These are phyloP conservation scores for Acrocephalus kingi DNA, from an alignment of 2,113 vertebrate genomes.

Conservation along the genomic window DNA sequence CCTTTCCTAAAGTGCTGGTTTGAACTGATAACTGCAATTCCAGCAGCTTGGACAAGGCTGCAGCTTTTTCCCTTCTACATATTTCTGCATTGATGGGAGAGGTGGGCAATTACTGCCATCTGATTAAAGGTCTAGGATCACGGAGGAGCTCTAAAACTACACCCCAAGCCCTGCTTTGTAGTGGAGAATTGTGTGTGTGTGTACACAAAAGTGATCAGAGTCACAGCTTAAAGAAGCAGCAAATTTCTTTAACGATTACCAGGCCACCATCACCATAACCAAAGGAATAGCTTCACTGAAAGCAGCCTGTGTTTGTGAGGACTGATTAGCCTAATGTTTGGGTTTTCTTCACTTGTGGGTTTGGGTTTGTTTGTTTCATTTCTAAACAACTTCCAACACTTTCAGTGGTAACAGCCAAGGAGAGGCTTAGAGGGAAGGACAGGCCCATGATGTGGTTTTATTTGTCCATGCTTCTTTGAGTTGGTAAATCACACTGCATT, in stretches of 20 bases:
- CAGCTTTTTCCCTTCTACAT: background rate
- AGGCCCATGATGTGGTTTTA: constrained; percentile 4
- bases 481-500: constrained; percentile 58
- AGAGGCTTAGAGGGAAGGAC: background rate
- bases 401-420: background rate
- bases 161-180: background rate
- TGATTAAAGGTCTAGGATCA: background rate
- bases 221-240: background rate
- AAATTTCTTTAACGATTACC: background rate
- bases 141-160: background rate
- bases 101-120: background rate
- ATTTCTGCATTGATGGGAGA: background rate
- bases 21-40: background rate
- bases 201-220: background rate
- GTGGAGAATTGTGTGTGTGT: fast-evolving
- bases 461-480: constrained; percentile 45
- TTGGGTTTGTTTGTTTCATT: background rate
- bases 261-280: background rate
- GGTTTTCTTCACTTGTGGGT: background rate
- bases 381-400: background rate
- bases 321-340: background rate
- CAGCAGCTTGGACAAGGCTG: background rate
- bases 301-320: background rate
- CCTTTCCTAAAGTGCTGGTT: background rate
- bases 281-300: background rate